Conservation (phyloP, 2,113 vertebrate genomes). For the Numida meleagris region DNA sequence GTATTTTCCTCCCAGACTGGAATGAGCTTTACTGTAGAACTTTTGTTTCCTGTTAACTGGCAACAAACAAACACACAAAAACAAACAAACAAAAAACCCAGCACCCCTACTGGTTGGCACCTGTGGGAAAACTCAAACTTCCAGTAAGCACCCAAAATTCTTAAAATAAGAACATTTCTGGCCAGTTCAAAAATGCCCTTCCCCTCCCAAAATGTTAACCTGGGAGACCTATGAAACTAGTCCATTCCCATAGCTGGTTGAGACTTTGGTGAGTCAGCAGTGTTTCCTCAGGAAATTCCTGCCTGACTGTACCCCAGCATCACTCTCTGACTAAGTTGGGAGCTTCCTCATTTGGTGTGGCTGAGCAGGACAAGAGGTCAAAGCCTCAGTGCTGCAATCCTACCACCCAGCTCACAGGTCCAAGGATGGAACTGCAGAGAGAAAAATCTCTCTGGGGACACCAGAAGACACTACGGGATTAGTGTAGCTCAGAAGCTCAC, state of each 20-base stretch:
- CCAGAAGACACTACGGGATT: neutral
- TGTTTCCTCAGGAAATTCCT: conserved; percentile 29
- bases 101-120: neutral
- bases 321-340: neutral
- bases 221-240: neutral
- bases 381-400: neutral
- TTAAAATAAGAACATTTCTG: neutral
- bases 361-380: neutral
- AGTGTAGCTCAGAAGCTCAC: neutral
- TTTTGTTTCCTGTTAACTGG: conserved; percentile 7
- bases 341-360: neutral
- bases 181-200: neutral
- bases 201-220: neutral
- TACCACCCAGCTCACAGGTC: neutral
- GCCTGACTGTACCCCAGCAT: neutral
- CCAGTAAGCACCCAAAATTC: conserved; percentile 13
- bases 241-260: conserved; percentile 11
- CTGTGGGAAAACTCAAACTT: neutral
- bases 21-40: neutral
- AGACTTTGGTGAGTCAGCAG: conserved; percentile 33
- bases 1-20: neutral
- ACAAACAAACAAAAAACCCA: too few species aligned
- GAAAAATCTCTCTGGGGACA: neutral
- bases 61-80: too few species aligned
- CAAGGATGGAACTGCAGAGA: neutral